Percentiles rank a stretch among this genome's conserved stretches.
phyloP scores from a whole-genome alignment of 2,797 vertebrate genomes.

The Meda fulgida region DNA sequence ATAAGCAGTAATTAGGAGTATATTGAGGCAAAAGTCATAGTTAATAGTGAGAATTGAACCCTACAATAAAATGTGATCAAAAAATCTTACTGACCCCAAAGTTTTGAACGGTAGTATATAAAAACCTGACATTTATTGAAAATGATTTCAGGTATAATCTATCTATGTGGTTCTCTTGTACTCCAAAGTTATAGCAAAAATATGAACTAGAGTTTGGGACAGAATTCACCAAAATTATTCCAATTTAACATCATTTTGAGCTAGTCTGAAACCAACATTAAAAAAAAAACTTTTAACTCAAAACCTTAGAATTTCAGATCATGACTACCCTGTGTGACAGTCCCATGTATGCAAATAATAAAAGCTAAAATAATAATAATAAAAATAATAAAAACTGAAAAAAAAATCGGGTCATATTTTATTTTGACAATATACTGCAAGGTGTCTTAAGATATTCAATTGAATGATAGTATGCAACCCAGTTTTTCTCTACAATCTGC shows the following conservation, averaged over 20 bases:
- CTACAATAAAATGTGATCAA: too few species aligned
- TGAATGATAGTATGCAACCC: not conserved
- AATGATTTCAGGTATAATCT: not conserved
- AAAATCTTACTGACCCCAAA: too few species aligned
- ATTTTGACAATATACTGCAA: slow-evolving; percentile 16
- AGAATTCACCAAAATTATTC: not conserved
- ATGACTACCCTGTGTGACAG: not conserved
- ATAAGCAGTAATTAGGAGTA: too few species aligned
- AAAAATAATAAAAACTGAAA: too few species aligned
- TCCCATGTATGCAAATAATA: not conserved
- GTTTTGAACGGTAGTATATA: not conserved
- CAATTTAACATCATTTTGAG: not conserved
- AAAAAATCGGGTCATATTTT: not conserved
- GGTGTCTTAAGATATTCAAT: not conserved
- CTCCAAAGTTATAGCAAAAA: not conserved
- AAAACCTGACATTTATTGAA: not conserved
- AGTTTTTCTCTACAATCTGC: not conserved
- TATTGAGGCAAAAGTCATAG: too few species aligned
- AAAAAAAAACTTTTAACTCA: not conserved
- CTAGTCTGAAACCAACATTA: not conserved
- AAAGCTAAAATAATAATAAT: too few species aligned
- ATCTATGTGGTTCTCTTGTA: not conserved
- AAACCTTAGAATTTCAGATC: not conserved
- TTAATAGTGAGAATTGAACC: too few species aligned
- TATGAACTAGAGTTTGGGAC: not conserved